Base-by-base conservation (phyloP, 2,888 invertebrate genomes). In the Cheilosia soror region DNA sequence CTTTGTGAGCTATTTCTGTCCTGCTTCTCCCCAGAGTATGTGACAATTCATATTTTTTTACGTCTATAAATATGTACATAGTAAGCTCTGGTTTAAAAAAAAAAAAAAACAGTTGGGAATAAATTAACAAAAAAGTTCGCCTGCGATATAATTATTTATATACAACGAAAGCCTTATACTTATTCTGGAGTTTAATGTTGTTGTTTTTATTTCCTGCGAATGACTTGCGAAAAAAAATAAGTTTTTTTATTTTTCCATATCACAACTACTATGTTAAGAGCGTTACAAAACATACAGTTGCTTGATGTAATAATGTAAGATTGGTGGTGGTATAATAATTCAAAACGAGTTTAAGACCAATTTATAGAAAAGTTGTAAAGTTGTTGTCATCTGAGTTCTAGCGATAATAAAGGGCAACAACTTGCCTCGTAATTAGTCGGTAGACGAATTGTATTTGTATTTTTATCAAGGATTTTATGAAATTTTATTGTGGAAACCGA, bases 31-130 rank as follows among this genome's bases (percentile, higher is more conserved):
- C 7, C n/a, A 1, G 55, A 15, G 31, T n/a, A n/a, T 29, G 29
- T 31, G 5, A 15, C 55, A 55, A 55, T 6, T 55, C 9, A 55
- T 15, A n/a, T 55, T 55, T 55, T 27, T 27, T 27, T 5, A 27
- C 25, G 13, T 7, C 27, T 51, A 13, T 27, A n/a, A n/a, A n/a
- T n/a, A 7, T 7, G 29, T 20, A n/a, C 60, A 5, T 20, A 31
- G 25, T 44, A 29, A 31, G 47, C 20, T 15, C 9, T 15, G 29
- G 63, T 47, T 63, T n/a, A n/a, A n/a, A 20, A 47, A 11, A 15
- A 47, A 47, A 62, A 29, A 15, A 31, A 31, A 47, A 47, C 44
- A 37, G 49, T 65, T 51, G 63, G 13, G 33, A 49, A 49, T 65
- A 49, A 65, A 65, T 65, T 37, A 37, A 25, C 15, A 29, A 29